These are phyloP conservation scores for Quiscalus mexicanus DNA, from an alignment of 2,113 vertebrate species.

Conservation along the genomic window DNA sequence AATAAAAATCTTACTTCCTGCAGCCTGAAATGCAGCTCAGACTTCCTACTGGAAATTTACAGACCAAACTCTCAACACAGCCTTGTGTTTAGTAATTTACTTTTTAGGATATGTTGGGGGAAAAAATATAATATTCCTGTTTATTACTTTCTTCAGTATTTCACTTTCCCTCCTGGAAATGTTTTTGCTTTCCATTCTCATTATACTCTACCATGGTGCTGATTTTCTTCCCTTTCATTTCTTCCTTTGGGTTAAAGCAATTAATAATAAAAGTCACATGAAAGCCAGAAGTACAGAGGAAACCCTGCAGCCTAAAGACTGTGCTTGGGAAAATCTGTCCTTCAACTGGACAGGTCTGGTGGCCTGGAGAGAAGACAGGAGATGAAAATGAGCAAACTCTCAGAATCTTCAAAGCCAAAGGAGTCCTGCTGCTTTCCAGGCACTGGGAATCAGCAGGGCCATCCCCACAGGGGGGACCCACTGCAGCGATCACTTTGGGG, in stretches of 20 bases:
- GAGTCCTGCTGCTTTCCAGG: not conserved
- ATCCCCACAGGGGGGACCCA: not conserved
- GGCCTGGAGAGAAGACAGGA: not conserved
- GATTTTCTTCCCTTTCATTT: not conserved
- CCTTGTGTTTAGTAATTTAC: not conserved
- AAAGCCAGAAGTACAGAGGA: not conserved
- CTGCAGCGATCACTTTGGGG: not conserved
- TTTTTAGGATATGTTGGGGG: not conserved
- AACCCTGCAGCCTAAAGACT: not conserved
- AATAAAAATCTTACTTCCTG: not conserved
- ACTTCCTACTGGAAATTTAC: not conserved
- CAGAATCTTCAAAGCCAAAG: not conserved
- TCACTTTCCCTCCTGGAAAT: not conserved
- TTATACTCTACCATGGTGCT: not conserved
- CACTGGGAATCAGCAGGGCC: fast-evolving
- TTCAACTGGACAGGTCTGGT: not conserved
- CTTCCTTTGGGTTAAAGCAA: not conserved
- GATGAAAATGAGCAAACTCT: not conserved
- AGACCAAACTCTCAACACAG: not conserved
- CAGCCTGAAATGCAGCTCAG: not conserved
- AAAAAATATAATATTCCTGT: not conserved
- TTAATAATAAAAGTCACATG: not conserved
- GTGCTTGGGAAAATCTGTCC: not conserved
- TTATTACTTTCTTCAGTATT: not conserved
- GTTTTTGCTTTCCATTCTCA: not conserved